Conservation (phyloP, 2,797 vertebrate genomes). For the Megaceryle alcyon region DNA sequence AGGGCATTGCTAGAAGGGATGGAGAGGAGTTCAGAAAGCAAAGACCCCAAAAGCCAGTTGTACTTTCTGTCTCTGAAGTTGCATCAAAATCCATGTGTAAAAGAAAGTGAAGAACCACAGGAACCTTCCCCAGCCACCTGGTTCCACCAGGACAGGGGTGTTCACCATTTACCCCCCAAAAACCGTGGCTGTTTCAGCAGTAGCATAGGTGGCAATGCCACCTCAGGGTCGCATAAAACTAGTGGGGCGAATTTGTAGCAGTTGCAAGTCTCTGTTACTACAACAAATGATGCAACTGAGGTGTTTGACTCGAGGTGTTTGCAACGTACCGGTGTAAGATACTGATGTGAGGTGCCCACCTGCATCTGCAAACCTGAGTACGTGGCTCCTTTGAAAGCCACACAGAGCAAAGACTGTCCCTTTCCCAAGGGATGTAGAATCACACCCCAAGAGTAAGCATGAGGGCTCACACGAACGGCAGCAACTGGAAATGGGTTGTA, state of each 20-base stretch:
- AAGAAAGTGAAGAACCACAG: not conserved
- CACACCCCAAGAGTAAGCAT: not conserved
- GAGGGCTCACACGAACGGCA: not conserved
- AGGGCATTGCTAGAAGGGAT: not conserved
- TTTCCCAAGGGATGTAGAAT: not conserved
- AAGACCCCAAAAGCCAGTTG: not conserved
- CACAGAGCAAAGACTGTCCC: not conserved
- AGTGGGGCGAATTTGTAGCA: not conserved
- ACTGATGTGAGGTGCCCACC: not conserved
- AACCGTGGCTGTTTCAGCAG: not conserved
- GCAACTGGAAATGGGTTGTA: not conserved
- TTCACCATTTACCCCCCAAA: not conserved
- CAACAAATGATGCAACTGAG: not conserved
- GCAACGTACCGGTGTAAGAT: accelerated
- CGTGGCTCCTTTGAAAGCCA: accelerated
- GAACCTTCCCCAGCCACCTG: not conserved
- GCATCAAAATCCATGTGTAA: not conserved
- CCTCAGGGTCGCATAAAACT: not conserved
- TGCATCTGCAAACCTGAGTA: not conserved
- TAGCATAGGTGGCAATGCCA: not conserved
- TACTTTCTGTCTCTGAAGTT: not conserved
- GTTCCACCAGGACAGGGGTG: not conserved
- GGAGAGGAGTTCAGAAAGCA: not conserved
- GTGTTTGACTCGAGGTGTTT: not conserved
- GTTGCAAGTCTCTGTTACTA: not conserved